A percentile compares a stretch with the other conserved stretches of the same genome.
phyloP scores from a whole-genome alignment of 1,140 invertebrate genomes.

The Lepidotrigona ventralis region DNA sequence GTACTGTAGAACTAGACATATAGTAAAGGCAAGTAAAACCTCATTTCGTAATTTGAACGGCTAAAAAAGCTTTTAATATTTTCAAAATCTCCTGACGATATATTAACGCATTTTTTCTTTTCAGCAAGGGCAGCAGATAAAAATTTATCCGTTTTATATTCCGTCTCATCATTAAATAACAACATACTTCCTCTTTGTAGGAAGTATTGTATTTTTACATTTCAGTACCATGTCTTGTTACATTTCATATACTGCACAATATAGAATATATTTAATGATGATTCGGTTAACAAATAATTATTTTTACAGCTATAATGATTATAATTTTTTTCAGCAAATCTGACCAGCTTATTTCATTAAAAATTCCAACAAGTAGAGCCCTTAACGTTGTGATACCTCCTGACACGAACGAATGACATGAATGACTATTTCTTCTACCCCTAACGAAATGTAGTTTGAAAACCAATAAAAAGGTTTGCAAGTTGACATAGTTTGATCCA shows the following conservation, averaged over 20 bases:
- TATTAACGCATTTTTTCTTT: conserved; percentile 71
- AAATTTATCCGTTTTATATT: conserved; percentile 60
- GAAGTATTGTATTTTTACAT: too few relatives aligned
- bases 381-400: conserved; percentile 65
- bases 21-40: conserved; percentile 32
- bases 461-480: conserved; percentile 67
- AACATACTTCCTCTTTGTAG: not conserved
- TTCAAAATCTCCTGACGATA: conserved; percentile 54
- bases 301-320: conserved; percentile 74
- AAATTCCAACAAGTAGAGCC: conserved; percentile 66
- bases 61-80: conserved; percentile 56
- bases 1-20: not conserved
- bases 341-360: conserved; percentile 64
- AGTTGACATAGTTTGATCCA: conserved; percentile 69
- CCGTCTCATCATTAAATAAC: conserved; percentile 70
- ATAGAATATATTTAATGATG: conserved; percentile 61
- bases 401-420: conserved; percentile 63
- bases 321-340: conserved; percentile 71
- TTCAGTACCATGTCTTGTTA: not conserved
- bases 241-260: not conserved
- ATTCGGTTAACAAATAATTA: conserved; percentile 62
- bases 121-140: conserved; percentile 72
- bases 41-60: conserved; percentile 66
- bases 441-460: conserved; percentile 68
- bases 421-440: conserved; percentile 69